phyloP scores from a whole-genome alignment of 2,888 invertebrate genomes.

The Linnaemya tessellans region DNA sequence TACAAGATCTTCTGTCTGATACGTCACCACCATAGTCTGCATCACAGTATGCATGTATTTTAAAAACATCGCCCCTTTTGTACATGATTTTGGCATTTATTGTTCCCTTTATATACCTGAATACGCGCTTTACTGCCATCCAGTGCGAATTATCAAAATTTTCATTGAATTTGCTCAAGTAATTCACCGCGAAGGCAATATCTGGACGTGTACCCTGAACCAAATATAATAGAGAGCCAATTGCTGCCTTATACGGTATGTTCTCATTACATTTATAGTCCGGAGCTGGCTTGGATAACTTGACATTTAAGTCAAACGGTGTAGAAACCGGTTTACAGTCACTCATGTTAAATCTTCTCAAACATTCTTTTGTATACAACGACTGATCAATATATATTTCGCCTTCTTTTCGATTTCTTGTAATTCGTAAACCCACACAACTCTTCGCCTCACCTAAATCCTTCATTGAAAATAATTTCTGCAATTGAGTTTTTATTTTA shows the following conservation, averaged over 20 bases:
- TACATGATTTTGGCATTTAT: not conserved
- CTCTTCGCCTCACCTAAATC: no score
- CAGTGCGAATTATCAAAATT: constrained; percentile 19
- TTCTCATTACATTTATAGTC: not conserved
- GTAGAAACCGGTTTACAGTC: not conserved
- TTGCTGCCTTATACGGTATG: constrained; percentile 3
- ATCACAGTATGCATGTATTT: constrained; percentile 46
- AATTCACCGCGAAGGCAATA: constrained; percentile 1
- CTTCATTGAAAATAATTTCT: no score
- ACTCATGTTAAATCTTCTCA: not conserved
- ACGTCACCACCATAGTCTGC: constrained; percentile 66
- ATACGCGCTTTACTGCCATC: not conserved
- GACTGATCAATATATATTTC: no score
- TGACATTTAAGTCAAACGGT: not conserved
- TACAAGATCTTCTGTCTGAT: constrained; percentile 58
- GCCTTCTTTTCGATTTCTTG: no score
- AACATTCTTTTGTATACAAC: not conserved
- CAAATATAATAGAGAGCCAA: not conserved
- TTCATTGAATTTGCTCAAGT: not conserved
- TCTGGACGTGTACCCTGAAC: constrained; percentile 6
- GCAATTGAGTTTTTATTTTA: not conserved
- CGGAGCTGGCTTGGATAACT: no score
- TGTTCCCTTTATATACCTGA: constrained; percentile 1
- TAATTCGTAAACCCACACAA: no score
- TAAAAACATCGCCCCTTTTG: not conserved